phyloP scores from a whole-genome alignment of 2,797 vertebrate genomes.

The Yasuhikotakia modesta region DNA sequence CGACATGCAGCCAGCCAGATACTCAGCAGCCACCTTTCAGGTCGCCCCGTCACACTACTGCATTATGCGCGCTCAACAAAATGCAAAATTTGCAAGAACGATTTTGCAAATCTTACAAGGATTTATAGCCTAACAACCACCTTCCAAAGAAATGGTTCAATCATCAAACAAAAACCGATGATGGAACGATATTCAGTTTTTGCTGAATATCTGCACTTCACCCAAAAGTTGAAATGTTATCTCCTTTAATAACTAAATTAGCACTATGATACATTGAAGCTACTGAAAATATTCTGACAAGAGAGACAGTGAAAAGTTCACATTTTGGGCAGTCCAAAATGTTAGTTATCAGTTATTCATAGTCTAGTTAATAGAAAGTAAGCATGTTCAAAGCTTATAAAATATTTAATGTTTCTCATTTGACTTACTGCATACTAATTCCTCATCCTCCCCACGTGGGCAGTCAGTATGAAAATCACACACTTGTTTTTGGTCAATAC shows the following conservation, averaged over 20 bases:
- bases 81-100: slow-evolving; percentile 38
- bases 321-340: too few species aligned
- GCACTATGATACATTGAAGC: not conserved
- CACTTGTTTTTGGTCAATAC: slow-evolving; percentile 77
- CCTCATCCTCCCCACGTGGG: slow-evolving; percentile 77
- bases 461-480: slow-evolving; percentile 87
- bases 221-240: not conserved
- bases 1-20: slow-evolving; percentile 53
- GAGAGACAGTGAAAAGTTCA: not conserved
- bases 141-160: slow-evolving; percentile 28
- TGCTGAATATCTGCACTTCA: too few species aligned
- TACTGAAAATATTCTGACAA: not conserved
- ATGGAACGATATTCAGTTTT: not conserved
- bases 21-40: slow-evolving; percentile 13
- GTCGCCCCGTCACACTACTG: slow-evolving; percentile 18
- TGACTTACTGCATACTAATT: slow-evolving; percentile 82
- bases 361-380: slow-evolving; percentile 12
- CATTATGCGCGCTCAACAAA: slow-evolving; percentile 33
- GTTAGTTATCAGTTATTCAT: not conserved
- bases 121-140: slow-evolving; percentile 13
- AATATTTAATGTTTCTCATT: slow-evolving; percentile 14
- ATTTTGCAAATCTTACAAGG: slow-evolving; percentile 42
- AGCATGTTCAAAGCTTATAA: not conserved
- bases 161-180: slow-evolving; percentile 4
- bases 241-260: not conserved